Evolutionary conservation across 30 jellyfish, hydroid and myxozoan genomes (phyloP).

Genomic region (Rhopilema esculentum): DNA sequence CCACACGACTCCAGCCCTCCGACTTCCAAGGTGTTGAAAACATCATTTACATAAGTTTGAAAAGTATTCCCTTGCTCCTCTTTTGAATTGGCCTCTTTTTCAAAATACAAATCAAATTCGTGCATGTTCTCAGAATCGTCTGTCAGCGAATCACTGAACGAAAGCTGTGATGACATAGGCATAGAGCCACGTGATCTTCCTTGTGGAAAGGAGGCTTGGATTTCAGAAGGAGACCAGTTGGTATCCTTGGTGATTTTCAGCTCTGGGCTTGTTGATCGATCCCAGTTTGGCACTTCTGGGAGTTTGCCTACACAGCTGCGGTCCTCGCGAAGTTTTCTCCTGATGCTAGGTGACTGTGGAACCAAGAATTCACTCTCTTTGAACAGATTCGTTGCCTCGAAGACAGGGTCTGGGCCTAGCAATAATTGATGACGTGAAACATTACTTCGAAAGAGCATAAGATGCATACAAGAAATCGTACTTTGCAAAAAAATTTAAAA

Average conservation of each 20-base stretch:
- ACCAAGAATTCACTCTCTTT: slow-evolving; percentile 6
- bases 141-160: slow-evolving; percentile 63
- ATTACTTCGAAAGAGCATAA: too few relatives aligned
- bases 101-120: slow-evolving; percentile 55
- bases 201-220: slow-evolving; percentile 36
- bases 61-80: slow-evolving; percentile 4
- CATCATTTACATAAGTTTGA: slow-evolving; percentile 13
- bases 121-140: slow-evolving; percentile 57
- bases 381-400: not conserved
- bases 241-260: slow-evolving; percentile 8
- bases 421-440: too few relatives aligned
- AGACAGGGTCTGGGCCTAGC: too few relatives aligned
- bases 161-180: slow-evolving; percentile 50
- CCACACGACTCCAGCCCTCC: slow-evolving; percentile 2
- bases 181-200: slow-evolving; percentile 23
- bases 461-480: too few relatives aligned
- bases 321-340: not conserved
- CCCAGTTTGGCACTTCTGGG: slow-evolving; percentile 17
- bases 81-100: not conserved
- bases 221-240: slow-evolving; percentile 27
- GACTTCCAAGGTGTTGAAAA: not conserved
- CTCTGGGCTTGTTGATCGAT: slow-evolving; percentile 37
- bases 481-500: too few relatives aligned
- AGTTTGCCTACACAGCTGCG: not conserved
- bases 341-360: slow-evolving; percentile 2